These are phyloP conservation scores for Oligia latruncula DNA, from an alignment of 2,888 invertebrate species.

Conservation along the genomic window DNA sequence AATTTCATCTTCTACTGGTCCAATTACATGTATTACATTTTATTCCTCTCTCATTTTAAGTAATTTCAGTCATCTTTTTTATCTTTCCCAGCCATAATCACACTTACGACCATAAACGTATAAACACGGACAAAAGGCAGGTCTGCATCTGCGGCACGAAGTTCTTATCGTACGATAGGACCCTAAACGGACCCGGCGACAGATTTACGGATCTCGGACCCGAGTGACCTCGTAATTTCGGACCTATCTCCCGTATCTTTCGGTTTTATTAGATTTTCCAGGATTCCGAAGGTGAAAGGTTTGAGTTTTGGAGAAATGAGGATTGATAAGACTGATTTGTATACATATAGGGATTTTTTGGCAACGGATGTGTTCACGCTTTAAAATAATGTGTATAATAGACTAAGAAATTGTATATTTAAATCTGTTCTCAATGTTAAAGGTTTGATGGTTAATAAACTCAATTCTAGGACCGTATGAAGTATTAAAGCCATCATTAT, in stretches of 20 bases:
- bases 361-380: constrained; percentile 13
- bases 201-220: constrained; percentile 70
- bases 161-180: constrained; percentile 64
- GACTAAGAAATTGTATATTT: background rate
- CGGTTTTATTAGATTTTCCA: constrained; percentile 67
- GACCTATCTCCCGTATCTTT: constrained; percentile 67
- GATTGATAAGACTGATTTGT: constrained; percentile 67
- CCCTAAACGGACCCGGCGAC: constrained; percentile 62
- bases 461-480: background rate
- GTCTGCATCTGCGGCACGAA: constrained; percentile 53
- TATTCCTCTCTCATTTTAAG: background rate
- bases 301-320: constrained; percentile 61
- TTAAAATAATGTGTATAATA: background rate
- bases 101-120: constrained; percentile 41
- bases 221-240: constrained; percentile 69
- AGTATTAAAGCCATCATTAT: background rate
- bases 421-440: background rate
- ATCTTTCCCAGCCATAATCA: constrained; percentile 26
- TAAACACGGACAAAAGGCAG: constrained; percentile 60
- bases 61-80: constrained; percentile 38
- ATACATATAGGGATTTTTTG: constrained; percentile 41
- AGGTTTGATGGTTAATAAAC: background rate
- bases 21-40: background rate
- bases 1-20: background rate
- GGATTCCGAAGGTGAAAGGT: constrained; percentile 67